phyloP scores from a whole-genome alignment of 2,888 invertebrate genomes.

The Buathra laborator region DNA sequence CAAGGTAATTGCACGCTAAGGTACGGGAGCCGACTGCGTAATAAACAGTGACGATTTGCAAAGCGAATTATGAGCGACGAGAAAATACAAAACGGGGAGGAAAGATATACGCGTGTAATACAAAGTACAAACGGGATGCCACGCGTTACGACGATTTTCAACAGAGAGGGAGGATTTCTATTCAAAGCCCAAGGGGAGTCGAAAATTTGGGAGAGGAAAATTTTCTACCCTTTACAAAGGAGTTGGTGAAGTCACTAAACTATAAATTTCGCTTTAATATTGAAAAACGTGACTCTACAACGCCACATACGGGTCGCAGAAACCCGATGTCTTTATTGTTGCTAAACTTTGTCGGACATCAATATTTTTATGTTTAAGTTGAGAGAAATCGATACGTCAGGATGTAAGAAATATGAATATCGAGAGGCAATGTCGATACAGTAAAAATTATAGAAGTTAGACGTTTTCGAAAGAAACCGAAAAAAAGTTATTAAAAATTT shows the following conservation, averaged over 20 bases:
- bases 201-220: not conserved
- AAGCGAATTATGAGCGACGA: not conserved
- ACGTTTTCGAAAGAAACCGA: no score
- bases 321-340: no score
- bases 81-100: not conserved
- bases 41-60: conserved; percentile 9
- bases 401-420: no score
- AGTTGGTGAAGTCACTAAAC: not conserved
- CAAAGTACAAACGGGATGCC: conserved; percentile 36
- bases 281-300: not conserved
- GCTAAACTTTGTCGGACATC: no score
- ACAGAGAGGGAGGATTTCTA: conserved; percentile 6
- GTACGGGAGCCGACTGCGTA: not conserved
- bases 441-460: no score
- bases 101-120: conserved; percentile 14
- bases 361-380: no score
- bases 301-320: no score
- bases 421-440: no score
- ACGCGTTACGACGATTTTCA: conserved; percentile 42
- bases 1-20: conserved; percentile 8
- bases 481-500: no score
- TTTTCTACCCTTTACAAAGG: not conserved
- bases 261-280: not conserved
- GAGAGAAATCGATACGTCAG: no score
- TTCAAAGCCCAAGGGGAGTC: not conserved